phyloP scores from a whole-genome alignment of 2,888 invertebrate species.

The Nematopogon swammerdamellus region DNA sequence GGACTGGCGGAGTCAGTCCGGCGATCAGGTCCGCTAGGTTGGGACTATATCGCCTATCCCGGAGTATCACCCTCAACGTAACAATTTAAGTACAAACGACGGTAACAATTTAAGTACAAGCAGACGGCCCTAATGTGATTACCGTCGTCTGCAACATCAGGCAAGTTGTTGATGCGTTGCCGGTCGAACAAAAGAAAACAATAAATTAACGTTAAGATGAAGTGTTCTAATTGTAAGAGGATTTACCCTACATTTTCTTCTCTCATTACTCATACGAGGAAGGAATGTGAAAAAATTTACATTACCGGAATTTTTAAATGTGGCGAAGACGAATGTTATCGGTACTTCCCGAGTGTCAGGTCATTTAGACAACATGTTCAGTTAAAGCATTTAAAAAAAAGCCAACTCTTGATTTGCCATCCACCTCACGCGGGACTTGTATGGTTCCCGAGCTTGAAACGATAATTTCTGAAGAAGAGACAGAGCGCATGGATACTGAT shows the following conservation, averaged over 20 bases:
- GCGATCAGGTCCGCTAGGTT: too few relatives aligned
- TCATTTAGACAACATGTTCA: not conserved
- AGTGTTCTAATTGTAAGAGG: not conserved
- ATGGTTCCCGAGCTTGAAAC: not conserved
- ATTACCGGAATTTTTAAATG: not conserved
- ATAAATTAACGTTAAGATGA: not conserved
- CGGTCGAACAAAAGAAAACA: too few relatives aligned
- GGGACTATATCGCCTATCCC: too few relatives aligned
- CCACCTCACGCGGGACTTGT: not conserved
- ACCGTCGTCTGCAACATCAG: too few relatives aligned
- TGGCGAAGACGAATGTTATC: not conserved
- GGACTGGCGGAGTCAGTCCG: too few relatives aligned
- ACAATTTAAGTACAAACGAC: too few relatives aligned
- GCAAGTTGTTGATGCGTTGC: too few relatives aligned
- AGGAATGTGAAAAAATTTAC: not conserved
- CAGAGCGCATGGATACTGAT: not conserved
- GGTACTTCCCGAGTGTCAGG: not conserved
- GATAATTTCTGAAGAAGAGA: not conserved
- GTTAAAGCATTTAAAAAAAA: not conserved
- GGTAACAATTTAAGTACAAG: not conserved
- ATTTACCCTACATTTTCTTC: slow-evolving; percentile 1
- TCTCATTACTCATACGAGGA: not conserved
- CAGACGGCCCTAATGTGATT: too few relatives aligned
- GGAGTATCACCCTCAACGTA: not conserved
- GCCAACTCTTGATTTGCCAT: not conserved